Evolutionary conservation across 2,888 invertebrate species (phyloP), one percentile per base, ranked within the genome.

Genomic region (Allacma fusca): DNA sequence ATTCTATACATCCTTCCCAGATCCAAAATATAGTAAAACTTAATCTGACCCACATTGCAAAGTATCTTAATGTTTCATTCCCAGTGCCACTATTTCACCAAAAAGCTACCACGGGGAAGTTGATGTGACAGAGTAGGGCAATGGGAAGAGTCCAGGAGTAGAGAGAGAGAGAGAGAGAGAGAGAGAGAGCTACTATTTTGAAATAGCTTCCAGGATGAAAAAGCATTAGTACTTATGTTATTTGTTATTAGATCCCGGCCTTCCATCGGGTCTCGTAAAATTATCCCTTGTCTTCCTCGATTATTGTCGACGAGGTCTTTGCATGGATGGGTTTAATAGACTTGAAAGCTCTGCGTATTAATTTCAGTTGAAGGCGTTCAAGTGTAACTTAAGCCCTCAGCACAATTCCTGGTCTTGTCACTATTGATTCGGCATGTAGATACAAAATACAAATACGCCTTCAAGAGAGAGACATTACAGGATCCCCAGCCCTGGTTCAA

Each of bases 381-480:
- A 50, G 50, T 50, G 50, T 50, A 50, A 50, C 50, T 50, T 50
- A 50, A 50, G 50, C 50, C n/a, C 50, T 50, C 50, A 50, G n/a
- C 50, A 50, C 50, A 50, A 50, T 50, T 50, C 50, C 50, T 50
- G 50, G 7, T 50, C 50, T 50, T 50, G 50, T 50, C 50, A 50
- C 50, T 50, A 50, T 50, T 50, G 50, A 50, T 50, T 50, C 19
- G 2, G 9, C 19, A n/a, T 19, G 2, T 50, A 34, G 4, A 16
- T 50, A 50, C 50, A 34, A 34, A 34, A 34, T 34, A 34, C 4
- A 7, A 34, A 7, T 9, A 34, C 34, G 5, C 34, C 34, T 34
- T 34, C n/a, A n/a, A n/a, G n/a, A n/a, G n/a, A n/a, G n/a, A n/a
- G n/a, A n/a, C n/a, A n/a, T n/a, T n/a, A n/a, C n/a, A n/a, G n/a